A percentile compares a stretch with the other conserved stretches of the same genome.
phyloP scores from a whole-genome alignment of 2,888 invertebrate genomes.

The Euplagia quadripunctaria region DNA sequence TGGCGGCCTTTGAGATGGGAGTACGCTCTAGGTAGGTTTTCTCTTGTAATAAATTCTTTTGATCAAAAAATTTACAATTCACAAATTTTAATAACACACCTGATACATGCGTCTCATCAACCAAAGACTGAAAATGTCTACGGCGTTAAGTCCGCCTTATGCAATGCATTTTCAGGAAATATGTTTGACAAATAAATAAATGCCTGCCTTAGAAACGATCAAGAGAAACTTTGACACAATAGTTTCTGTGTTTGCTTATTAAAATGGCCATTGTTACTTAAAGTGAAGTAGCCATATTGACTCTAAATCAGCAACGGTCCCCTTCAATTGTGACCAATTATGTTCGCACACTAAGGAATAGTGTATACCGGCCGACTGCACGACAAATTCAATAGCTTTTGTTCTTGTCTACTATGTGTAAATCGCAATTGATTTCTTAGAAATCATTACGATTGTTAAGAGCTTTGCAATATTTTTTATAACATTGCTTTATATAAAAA shows the following conservation, averaged over 20 bases:
- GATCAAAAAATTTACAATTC: too few relatives aligned
- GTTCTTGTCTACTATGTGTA: constrained; percentile 38
- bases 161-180: too few relatives aligned
- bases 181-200: not conserved
- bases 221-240: constrained; percentile 29
- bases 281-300: constrained; percentile 61
- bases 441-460: constrained; percentile 15
- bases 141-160: too few relatives aligned
- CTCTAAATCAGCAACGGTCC: constrained; percentile 66
- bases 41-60: too few relatives aligned
- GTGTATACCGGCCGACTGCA: constrained; percentile 21
- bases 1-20: too few relatives aligned
- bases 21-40: too few relatives aligned
- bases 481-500: not conserved
- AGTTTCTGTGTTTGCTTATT: constrained; percentile 36
- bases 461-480: not conserved
- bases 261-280: constrained; percentile 53
- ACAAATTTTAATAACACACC: too few relatives aligned
- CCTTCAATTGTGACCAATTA: constrained; percentile 78
- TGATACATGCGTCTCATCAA: too few relatives aligned
- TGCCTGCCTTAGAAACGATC: constrained; percentile 21
- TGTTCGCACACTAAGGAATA: constrained; percentile 54
- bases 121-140: too few relatives aligned
- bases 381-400: constrained; percentile 49
- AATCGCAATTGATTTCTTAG: constrained; percentile 34